Percentiles rank a stretch among this genome's conserved stretches.
phyloP scores from a whole-genome alignment of 2,888 invertebrate genomes.

The Trichogramma evanescens region DNA sequence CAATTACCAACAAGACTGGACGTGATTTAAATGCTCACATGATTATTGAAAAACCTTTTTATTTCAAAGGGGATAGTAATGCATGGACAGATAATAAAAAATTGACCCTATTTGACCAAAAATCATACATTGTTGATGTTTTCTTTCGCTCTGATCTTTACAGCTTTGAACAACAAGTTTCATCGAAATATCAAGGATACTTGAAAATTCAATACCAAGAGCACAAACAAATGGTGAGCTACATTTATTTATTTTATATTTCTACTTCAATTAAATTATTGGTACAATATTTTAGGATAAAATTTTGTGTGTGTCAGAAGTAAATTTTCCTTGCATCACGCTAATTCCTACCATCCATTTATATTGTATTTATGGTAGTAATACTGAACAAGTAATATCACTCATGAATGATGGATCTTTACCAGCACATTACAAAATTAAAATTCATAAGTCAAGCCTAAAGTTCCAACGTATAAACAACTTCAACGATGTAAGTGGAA shows the following conservation, averaged over 20 bases:
- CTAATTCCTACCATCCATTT: slow-evolving; percentile 57
- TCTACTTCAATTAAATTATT: background rate
- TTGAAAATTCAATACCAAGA: slow-evolving; percentile 43
- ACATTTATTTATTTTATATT: background rate
- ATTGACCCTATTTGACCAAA: slow-evolving; percentile 26
- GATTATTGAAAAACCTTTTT: slow-evolving; percentile 50
- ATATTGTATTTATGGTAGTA: slow-evolving; percentile 53
- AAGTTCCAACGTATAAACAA: too few relatives aligned
- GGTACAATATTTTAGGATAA: slow-evolving; percentile 50
- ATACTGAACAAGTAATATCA: slow-evolving; percentile 46
- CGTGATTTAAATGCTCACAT: slow-evolving; percentile 51
- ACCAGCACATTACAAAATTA: slow-evolving; percentile 48
- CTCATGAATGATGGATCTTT: slow-evolving; percentile 53
- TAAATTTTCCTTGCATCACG: slow-evolving; percentile 63
- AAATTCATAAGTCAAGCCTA: background rate
- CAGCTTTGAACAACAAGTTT: slow-evolving; percentile 28
- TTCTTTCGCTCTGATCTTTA: slow-evolving; percentile 30
- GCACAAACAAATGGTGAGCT: slow-evolving; percentile 45
- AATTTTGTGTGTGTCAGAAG: slow-evolving; percentile 56
- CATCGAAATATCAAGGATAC: slow-evolving; percentile 26
- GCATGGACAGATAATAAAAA: slow-evolving; percentile 25
- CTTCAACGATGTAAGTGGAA: too few relatives aligned
- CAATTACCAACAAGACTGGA: slow-evolving; percentile 53
- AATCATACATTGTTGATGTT: slow-evolving; percentile 25
- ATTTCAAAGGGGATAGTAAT: slow-evolving; percentile 26